phyloP scores from a whole-genome alignment of 1,140 invertebrate species.

The Nasonia longicornis region DNA sequence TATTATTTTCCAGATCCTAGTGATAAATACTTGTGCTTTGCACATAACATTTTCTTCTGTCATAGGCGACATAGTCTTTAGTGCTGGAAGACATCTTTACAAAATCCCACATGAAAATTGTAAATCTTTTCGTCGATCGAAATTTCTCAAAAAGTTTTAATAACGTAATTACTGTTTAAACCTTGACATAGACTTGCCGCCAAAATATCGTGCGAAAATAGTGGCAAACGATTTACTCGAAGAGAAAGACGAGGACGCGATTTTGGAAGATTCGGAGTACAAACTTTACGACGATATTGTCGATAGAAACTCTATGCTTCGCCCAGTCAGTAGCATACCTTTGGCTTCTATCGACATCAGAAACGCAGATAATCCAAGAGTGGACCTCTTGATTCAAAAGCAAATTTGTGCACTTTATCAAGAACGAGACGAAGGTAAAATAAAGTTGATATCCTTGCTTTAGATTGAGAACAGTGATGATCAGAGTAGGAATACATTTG shows the following conservation, averaged over 20 bases:
- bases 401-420: conserved; percentile 46
- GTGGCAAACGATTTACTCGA: conserved; percentile 43
- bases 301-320: conserved; percentile 43
- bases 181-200: conserved; percentile 50
- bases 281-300: conserved; percentile 43
- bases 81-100: conserved; percentile 51
- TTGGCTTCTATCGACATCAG: conserved; percentile 46
- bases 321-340: conserved; percentile 49
- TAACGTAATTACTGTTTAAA: background rate
- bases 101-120: conserved; percentile 52
- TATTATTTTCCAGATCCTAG: conserved; percentile 48
- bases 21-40: conserved; percentile 48
- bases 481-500: no score
- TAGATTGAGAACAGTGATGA: background rate
- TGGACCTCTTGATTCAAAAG: conserved; percentile 47
- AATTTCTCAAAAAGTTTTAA: background rate
- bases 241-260: conserved; percentile 40
- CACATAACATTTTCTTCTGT: conserved; percentile 49
- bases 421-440: conserved; percentile 51
- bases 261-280: conserved; percentile 37
- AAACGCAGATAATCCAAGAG: conserved; percentile 27
- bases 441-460: conserved; percentile 20
- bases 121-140: conserved; percentile 36
- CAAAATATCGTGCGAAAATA: conserved; percentile 51
- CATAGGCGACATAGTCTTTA: conserved; percentile 52